phyloP scores from a whole-genome alignment of 2,797 vertebrate species.

The Rhinella marina region DNA sequence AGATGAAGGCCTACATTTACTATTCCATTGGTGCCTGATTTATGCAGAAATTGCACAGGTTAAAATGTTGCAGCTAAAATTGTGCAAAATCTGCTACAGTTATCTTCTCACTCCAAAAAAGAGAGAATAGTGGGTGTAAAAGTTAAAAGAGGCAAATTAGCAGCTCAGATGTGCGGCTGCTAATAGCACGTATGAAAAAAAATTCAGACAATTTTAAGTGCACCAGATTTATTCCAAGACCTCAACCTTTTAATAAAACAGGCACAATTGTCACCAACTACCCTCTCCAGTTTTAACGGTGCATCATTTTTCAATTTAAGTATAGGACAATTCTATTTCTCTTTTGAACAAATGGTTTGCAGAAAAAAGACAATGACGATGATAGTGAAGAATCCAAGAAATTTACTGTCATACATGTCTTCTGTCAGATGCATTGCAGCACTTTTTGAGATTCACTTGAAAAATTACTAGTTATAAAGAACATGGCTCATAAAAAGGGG shows the following conservation, averaged over 20 bases:
- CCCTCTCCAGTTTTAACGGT: too few relatives aligned
- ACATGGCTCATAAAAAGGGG: too few relatives aligned
- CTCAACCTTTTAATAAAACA: background rate
- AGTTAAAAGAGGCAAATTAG: background rate
- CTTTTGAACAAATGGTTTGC: too few relatives aligned
- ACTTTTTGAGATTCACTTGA: too few relatives aligned
- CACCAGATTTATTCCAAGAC: background rate
- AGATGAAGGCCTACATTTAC: background rate
- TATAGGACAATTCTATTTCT: too few relatives aligned
- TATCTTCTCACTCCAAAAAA: background rate
- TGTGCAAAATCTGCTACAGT: background rate
- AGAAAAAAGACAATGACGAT: too few relatives aligned
- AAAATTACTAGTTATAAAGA: too few relatives aligned
- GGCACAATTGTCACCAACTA: background rate
- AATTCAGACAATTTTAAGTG: background rate
- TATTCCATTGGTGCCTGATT: background rate
- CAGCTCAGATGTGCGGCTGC: background rate
- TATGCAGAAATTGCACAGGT: too few relatives aligned
- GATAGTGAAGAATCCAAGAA: too few relatives aligned
- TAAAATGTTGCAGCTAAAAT: background rate
- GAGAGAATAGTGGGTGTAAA: background rate
- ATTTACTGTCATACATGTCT: too few relatives aligned
- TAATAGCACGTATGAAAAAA: background rate
- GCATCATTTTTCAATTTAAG: too few relatives aligned
- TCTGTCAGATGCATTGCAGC: too few relatives aligned